Conservation (phyloP, 2,113 vertebrate genomes). For the Taxidea taxus region DNA sequence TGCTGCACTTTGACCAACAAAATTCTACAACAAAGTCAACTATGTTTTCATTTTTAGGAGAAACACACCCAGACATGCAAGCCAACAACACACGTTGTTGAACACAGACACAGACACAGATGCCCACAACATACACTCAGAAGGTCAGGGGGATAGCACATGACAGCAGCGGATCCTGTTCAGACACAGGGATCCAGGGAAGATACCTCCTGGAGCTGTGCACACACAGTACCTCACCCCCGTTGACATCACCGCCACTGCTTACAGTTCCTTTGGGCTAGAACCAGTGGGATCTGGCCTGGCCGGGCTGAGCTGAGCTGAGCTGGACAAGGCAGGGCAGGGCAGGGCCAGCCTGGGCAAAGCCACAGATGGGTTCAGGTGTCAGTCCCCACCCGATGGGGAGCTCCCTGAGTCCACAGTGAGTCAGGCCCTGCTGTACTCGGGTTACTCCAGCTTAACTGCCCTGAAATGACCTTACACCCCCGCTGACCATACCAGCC, state of each 20-base stretch:
- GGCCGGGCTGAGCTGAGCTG: neutral
- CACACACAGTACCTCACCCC: accelerated
- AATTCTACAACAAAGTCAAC: neutral
- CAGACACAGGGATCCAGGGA: neutral
- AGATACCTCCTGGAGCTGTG: neutral
- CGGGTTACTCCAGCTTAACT: neutral
- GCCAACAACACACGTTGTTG: neutral
- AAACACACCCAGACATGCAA: neutral
- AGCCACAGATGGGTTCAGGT: constrained; percentile 52
- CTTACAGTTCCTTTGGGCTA: neutral
- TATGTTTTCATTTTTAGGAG: neutral
- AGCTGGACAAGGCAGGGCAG: neutral
- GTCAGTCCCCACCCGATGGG: neutral
- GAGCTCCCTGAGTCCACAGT: neutral
- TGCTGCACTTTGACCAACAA: neutral
- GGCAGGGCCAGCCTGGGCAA: neutral
- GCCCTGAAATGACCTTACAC: constrained; percentile 29
- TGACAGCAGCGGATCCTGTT: accelerated
- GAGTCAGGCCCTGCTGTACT: constrained; percentile 25
- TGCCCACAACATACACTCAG: neutral
- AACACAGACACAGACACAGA: neutral
- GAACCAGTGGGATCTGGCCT: neutral
- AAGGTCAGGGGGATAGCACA: neutral
- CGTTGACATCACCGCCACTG: neutral
- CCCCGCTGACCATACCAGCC: neutral